Percentiles rank a stretch among this genome's conserved stretches.
Evolutionary conservation across 2,113 vertebrate genomes (phyloP).

Genomic region (Thryonomys swinderianus): DNA sequence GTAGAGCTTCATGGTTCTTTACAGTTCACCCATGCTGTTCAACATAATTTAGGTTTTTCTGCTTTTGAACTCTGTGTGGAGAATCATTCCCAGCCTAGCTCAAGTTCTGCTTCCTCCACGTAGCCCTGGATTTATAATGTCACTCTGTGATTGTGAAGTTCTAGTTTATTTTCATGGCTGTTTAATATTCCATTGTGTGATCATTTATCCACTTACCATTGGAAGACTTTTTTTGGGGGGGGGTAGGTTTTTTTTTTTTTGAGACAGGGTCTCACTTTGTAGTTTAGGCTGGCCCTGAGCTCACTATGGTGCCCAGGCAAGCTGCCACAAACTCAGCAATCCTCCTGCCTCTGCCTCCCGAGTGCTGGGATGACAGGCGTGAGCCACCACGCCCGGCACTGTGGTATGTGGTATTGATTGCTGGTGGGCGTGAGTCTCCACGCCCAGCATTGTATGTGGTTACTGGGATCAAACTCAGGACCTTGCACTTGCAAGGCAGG

Average conservation of each 20-base stretch:
- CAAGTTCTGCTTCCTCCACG: not conserved
- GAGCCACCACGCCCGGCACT: too few relatives aligned
- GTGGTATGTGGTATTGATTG: too few relatives aligned
- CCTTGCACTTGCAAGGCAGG: too few relatives aligned
- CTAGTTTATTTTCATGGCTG: slow-evolving; percentile 13
- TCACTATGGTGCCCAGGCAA: not conserved
- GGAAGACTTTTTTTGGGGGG: not conserved
- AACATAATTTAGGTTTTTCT: not conserved
- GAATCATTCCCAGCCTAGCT: not conserved
- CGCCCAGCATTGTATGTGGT: too few relatives aligned
- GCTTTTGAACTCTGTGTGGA: not conserved
- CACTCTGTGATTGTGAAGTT: not conserved
- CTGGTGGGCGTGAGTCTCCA: too few relatives aligned
- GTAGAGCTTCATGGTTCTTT: not conserved
- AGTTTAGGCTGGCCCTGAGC: not conserved
- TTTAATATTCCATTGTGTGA: not conserved
- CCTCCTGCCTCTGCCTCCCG: not conserved
- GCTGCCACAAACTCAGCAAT: not conserved
- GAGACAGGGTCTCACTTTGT: not conserved
- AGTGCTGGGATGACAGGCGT: not conserved
- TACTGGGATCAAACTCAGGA: too few relatives aligned
- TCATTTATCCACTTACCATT: not conserved
- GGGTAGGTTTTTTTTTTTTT: not conserved
- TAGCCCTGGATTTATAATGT: not conserved
- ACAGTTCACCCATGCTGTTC: not conserved